These are phyloP conservation scores for Apogon talboti DNA, from an alignment of 2,797 vertebrate genomes.

Conservation along the genomic window DNA sequence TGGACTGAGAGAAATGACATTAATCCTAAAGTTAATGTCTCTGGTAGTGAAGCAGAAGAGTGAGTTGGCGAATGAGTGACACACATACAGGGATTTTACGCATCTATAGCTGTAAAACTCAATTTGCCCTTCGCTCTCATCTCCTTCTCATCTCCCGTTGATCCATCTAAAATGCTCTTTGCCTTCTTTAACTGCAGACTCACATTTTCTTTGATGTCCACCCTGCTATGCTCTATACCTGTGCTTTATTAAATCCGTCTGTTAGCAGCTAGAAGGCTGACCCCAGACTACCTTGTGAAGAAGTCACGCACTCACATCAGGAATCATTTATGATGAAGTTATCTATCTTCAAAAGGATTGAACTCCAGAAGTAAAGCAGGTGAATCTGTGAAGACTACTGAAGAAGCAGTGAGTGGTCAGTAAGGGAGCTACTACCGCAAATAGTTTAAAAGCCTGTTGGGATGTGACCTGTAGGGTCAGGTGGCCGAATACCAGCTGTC, in stretches of 20 bases:
- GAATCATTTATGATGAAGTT: constrained; percentile 34
- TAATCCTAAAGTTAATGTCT: constrained; percentile 70
- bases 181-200: constrained; percentile 28
- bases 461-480: constrained; percentile 70
- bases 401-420: constrained; percentile 44
- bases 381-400: constrained; percentile 34
- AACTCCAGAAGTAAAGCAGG: constrained; percentile 14
- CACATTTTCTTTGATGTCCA: constrained; percentile 57
- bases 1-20: constrained; percentile 45
- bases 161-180: constrained; percentile 54
- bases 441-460: constrained; percentile 49
- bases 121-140: constrained; percentile 31
- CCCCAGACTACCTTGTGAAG: constrained; percentile 15
- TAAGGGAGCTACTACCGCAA: constrained; percentile 9
- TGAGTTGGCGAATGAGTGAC: constrained; percentile 63
- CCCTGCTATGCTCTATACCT: constrained; percentile 17
- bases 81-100: constrained; percentile 67
- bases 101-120: constrained; percentile 54
- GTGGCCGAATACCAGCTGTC: constrained; percentile 73
- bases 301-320: constrained; percentile 33
- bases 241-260: constrained; percentile 40
- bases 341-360: constrained; percentile 21
- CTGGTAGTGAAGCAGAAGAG: constrained; percentile 32
- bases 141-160: constrained; percentile 33
- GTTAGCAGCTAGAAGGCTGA: constrained; percentile 44